Conservation (phyloP, 92 coral and sea anemone genomes). For the Palythoa grandis region DNA sequence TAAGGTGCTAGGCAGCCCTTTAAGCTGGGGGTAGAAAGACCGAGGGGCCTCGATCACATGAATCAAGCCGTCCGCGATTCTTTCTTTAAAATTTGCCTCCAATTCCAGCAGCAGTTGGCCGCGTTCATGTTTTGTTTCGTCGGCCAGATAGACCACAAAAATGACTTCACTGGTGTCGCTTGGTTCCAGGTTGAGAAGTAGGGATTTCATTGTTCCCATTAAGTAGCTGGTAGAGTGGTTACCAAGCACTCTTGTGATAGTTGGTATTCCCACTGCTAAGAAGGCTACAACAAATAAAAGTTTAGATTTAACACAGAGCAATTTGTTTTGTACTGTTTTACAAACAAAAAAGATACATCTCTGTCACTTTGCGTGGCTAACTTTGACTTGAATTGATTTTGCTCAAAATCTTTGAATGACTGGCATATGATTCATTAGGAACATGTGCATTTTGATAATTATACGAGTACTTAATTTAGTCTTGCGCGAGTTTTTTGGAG, state of each 20-base stretch:
- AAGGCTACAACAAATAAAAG: constrained; percentile 57
- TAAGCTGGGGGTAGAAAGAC: constrained; percentile 76
- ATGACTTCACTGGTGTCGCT: constrained; percentile 49
- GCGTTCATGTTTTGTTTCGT: constrained; percentile 65
- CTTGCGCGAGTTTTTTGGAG: too few species aligned
- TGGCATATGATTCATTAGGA: too few species aligned
- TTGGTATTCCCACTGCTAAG: constrained; percentile 89
- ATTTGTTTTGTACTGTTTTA: background rate
- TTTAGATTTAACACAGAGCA: background rate
- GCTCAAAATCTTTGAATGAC: too few species aligned
- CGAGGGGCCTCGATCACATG: constrained; percentile 83
- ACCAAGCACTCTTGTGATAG: constrained; percentile 62
- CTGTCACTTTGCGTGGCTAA: background rate
- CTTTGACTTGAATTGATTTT: too few species aligned
- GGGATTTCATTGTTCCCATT: constrained; percentile 60
- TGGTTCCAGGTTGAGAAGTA: constrained; percentile 50
- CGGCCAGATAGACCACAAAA: constrained; percentile 86
- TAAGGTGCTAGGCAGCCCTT: constrained; percentile 61
- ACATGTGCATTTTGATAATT: too few species aligned
- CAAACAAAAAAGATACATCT: background rate
- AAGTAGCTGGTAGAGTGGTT: constrained; percentile 68
- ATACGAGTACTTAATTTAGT: too few species aligned
- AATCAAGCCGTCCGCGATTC: constrained; percentile 67
- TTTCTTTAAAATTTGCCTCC: constrained; percentile 51
- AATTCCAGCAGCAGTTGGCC: constrained; percentile 41